Evolutionary conservation across 2,888 invertebrate genomes (phyloP), one percentile per base, ranked within the genome.

Genomic region (Clistopyga incitator): DNA sequence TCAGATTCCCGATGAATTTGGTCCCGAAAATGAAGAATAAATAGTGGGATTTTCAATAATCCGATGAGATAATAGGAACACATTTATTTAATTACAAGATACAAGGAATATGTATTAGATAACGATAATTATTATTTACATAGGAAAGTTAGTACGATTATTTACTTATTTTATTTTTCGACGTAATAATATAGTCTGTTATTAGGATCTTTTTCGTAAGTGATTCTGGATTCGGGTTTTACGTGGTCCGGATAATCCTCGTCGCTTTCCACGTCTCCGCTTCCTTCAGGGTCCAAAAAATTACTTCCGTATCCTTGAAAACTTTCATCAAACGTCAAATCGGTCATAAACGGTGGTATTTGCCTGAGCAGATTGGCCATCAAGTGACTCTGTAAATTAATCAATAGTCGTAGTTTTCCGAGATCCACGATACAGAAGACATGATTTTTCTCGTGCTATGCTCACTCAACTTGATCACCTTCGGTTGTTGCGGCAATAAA

Each of bases 351-450:
- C 10, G 81, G 81, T 67, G 75, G 76, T 45, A 56, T 76, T 65
- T 74, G 84, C 52, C n/a, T 82, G 42, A 88, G 71, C 11, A 86
- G 71, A 77, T 84, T 84, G 34, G 81, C 86, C 84, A 88, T 42
- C 67, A 86, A 38, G 79, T 87, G 80, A 29, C 80, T 85, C 89
- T 88, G 87, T 82, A 87, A 88, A 79, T 76, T n/a, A 83, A 76
- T 72, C 54, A 89, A 54, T 88, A 88, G 87, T 89, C 87, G 64
- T 90, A 88, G 82, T 89, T 90, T 82, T 90, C 87, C 25, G 88
- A 87, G 59, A 89, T 82, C 89, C 90, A 90, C 45, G 89, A 88
- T 71, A 88, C 70, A 11, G 89, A 84, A 3, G 89, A 87, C 10
- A 87, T 85, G 61, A 88, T 81, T 74, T 89, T 88, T 78, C 83